phyloP scores from a whole-genome alignment of 2,113 vertebrate species.

The Seriola quinqueradiata region DNA sequence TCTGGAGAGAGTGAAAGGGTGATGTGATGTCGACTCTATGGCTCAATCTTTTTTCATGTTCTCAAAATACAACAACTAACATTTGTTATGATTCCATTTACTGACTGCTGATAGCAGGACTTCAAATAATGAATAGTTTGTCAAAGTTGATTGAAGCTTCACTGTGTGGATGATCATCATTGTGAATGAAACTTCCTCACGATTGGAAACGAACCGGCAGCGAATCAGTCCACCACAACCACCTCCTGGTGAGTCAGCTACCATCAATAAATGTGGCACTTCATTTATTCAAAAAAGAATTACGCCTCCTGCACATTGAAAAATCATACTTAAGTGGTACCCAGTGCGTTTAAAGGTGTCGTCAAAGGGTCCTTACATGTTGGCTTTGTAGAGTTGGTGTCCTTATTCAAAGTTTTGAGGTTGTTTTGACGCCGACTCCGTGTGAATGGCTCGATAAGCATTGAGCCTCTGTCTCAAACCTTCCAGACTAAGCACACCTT shows the following conservation, averaged over 20 bases:
- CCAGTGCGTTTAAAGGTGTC: no score
- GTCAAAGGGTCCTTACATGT: no score
- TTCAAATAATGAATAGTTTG: no score
- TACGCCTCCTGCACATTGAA: no score
- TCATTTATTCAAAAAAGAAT: no score
- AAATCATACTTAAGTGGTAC: no score
- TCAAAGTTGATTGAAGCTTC: not conserved
- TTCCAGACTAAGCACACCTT: not conserved
- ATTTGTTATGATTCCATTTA: not conserved
- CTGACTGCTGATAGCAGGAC: not conserved
- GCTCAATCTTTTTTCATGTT: not conserved
- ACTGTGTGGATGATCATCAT: not conserved
- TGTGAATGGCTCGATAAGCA: not conserved
- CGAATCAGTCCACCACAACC: not conserved
- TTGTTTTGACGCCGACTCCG: not conserved
- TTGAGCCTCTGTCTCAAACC: not conserved
- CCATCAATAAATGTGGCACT: no score
- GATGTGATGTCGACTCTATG: not conserved
- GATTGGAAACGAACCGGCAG: not conserved
- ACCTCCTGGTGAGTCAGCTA: no score
- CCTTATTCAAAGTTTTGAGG: not conserved
- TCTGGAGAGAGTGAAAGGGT: not conserved
- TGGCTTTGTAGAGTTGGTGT: not conserved
- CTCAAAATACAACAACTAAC: not conserved
- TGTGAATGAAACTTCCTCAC: not conserved